These are phyloP conservation scores for Agonopterix arenella DNA, from an alignment of 2,888 invertebrate genomes.

Conservation along the genomic window DNA sequence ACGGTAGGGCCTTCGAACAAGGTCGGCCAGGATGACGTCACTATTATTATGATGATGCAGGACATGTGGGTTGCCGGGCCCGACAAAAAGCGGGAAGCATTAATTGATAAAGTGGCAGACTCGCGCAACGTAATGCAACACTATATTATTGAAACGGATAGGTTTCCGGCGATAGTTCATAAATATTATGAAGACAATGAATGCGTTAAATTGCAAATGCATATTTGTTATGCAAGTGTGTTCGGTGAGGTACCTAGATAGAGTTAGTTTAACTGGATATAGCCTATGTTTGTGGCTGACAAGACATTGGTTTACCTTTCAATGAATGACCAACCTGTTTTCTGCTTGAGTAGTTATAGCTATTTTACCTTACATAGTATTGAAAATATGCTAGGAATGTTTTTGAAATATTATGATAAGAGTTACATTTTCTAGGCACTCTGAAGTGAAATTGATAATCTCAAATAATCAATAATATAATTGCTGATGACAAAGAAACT, in stretches of 20 bases:
- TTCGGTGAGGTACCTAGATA: slow-evolving; percentile 19
- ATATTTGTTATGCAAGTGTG: slow-evolving; percentile 25
- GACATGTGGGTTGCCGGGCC: slow-evolving; percentile 45
- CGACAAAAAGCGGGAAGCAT: slow-evolving; percentile 37
- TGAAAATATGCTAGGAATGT: no score
- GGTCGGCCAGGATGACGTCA: slow-evolving; percentile 60
- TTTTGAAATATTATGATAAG: no score
- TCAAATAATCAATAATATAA: no score
- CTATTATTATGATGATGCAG: slow-evolving; percentile 48
- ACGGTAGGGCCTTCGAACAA: slow-evolving; percentile 49
- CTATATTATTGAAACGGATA: not conserved
- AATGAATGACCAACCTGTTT: not conserved
- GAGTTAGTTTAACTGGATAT: slow-evolving; percentile 44
- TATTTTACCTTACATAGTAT: no score
- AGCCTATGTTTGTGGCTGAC: slow-evolving; percentile 21
- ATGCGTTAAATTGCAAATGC: slow-evolving; percentile 39
- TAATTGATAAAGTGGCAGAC: slow-evolving; percentile 60
- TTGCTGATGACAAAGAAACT: no score
- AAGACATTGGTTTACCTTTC: slow-evolving; percentile 1
- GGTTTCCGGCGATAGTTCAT: slow-evolving; percentile 41
- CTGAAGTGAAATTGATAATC: no score
- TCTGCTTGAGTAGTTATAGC: not conserved
- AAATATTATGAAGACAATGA: slow-evolving; percentile 35
- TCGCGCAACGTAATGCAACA: slow-evolving; percentile 13
- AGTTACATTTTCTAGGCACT: no score